Percentiles rank a stretch among this genome's conserved stretches.
Evolutionary conservation across 2,888 invertebrate species (phyloP).

Genomic region (Apantesis nais): DNA sequence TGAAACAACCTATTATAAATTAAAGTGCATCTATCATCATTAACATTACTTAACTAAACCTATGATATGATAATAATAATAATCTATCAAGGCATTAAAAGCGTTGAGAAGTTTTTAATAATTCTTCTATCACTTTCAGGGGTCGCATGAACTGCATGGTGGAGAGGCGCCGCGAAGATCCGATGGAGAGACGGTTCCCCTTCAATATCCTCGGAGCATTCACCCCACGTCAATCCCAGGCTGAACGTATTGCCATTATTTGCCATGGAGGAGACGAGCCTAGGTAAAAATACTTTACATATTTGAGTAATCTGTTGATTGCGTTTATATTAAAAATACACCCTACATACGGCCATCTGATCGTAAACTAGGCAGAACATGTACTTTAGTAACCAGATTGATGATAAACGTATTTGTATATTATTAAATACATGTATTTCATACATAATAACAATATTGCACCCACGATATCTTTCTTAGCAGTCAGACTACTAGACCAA

Average conservation of each 20-base stretch:
- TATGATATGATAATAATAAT: neutral
- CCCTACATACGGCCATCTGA: no score
- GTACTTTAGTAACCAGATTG: no score
- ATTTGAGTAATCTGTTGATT: neutral
- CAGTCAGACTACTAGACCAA: no score
- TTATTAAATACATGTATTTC: no score
- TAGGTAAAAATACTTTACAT: conserved; percentile 55
- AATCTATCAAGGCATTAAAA: neutral
- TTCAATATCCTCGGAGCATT: conserved; percentile 81
- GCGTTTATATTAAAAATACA: neutral
- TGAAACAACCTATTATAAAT: no score
- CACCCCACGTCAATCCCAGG: conserved; percentile 84
- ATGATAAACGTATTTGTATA: no score
- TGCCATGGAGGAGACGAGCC: conserved; percentile 93
- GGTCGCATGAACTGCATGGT: conserved; percentile 96
- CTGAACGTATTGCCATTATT: conserved; percentile 94
- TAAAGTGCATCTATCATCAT: no score
- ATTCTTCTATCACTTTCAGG: conserved; percentile 62
- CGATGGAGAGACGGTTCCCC: conserved; percentile 87
- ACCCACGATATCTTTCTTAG: no score
- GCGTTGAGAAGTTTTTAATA: neutral
- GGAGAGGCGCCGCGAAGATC: conserved; percentile 94
- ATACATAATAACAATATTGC: no score
- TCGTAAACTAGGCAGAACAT: no score
- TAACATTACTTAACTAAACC: neutral